phyloP scores from a whole-genome alignment of 2,797 vertebrate genomes.

The Alca torda region DNA sequence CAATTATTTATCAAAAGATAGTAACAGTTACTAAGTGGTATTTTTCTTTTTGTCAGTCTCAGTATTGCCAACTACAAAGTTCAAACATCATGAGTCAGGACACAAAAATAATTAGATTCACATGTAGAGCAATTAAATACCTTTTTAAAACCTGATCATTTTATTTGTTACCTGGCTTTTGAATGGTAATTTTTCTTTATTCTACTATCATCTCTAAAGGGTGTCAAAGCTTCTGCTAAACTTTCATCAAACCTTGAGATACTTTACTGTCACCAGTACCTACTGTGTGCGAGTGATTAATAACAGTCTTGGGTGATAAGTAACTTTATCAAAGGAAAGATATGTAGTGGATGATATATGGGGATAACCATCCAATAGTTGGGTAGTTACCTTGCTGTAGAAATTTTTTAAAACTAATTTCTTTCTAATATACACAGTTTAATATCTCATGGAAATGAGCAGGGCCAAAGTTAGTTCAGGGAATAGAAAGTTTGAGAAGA shows the following conservation, averaged over 20 bases:
- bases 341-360: background rate
- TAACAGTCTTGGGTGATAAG: background rate
- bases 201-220: background rate
- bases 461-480: background rate
- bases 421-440: background rate
- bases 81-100: background rate
- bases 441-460: background rate
- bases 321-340: background rate
- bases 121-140: background rate
- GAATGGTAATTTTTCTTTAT: background rate
- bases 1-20: background rate
- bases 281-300: background rate
- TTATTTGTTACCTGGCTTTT: background rate
- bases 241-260: background rate
- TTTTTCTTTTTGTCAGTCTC: background rate
- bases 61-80: background rate
- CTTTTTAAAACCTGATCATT: background rate
- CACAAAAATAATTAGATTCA: background rate
- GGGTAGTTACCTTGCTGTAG: background rate
- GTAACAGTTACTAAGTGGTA: background rate
- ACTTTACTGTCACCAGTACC: background rate
- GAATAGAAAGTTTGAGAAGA: background rate
- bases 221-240: background rate
- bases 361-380: background rate
- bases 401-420: background rate